Percentiles rank a stretch among this genome's conserved stretches.
phyloP scores from a whole-genome alignment of 2,113 vertebrate species.

The Camelus bactrianus region DNA sequence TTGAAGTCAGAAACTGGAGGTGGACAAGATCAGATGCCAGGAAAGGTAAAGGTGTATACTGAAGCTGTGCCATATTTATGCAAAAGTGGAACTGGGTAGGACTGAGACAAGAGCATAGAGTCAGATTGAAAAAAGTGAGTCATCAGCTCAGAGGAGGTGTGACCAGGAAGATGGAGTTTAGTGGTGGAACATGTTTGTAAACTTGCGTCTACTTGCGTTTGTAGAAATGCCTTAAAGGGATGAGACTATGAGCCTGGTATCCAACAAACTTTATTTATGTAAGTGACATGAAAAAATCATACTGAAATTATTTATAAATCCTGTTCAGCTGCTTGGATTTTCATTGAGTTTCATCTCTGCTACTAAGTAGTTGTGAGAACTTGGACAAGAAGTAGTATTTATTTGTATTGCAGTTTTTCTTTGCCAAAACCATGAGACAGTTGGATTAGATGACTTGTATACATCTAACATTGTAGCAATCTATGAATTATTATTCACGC shows the following conservation, averaged over 20 bases:
- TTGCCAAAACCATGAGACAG: not conserved
- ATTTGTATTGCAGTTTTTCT: not conserved
- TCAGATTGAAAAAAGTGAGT: not conserved
- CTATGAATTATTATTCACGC: not conserved
- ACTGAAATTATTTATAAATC: slow-evolving; percentile 31
- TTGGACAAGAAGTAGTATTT: not conserved
- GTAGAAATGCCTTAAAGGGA: not conserved
- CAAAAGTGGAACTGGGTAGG: not conserved
- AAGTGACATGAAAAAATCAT: not conserved
- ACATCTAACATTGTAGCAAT: not conserved
- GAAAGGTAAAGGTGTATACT: not conserved
- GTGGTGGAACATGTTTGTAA: not conserved
- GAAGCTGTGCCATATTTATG: not conserved
- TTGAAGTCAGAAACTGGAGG: not conserved
- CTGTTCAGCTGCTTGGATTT: not conserved
- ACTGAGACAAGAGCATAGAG: not conserved
- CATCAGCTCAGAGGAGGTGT: not conserved
- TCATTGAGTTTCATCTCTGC: not conserved
- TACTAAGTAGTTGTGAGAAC: slow-evolving; percentile 30
- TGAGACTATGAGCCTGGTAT: not conserved
- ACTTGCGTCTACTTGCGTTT: not conserved
- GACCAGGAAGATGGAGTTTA: not conserved
- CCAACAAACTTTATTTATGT: not conserved
- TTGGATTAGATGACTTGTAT: not conserved
- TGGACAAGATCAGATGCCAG: not conserved